Evolutionary conservation across 2,797 vertebrate species (phyloP).

Genomic region (Enteromius radiatus): DNA sequence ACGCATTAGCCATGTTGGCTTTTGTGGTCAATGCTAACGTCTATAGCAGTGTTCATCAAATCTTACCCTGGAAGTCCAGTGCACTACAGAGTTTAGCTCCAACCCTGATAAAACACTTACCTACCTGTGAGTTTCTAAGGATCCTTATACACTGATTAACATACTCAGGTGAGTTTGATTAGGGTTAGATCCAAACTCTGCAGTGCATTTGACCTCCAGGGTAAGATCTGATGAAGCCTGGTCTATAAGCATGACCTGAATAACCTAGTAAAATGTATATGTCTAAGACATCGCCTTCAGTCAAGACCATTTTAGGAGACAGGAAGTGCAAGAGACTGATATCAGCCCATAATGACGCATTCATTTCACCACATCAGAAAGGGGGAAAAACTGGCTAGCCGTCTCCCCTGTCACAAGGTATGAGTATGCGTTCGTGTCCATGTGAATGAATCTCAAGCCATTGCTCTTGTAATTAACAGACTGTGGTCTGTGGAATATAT

Average conservation of each 20-base stretch:
- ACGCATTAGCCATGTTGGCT: constrained; percentile 54
- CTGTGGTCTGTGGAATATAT: neutral
- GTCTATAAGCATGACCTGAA: constrained; percentile 3
- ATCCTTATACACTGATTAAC: too few species aligned
- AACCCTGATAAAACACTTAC: too few species aligned
- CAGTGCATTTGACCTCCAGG: too few species aligned
- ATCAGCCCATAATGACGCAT: constrained; percentile 79
- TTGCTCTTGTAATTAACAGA: neutral
- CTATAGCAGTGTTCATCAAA: neutral
- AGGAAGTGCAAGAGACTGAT: constrained; percentile 83
- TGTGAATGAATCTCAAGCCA: constrained; percentile 33
- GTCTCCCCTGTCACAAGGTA: constrained; percentile 82
- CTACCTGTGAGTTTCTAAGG: too few species aligned
- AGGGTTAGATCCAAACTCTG: too few species aligned
- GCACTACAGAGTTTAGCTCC: too few species aligned
- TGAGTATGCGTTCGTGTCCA: constrained; percentile 52
- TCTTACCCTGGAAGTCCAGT: too few species aligned
- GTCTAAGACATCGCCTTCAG: constrained; percentile 58
- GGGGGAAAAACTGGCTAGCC: constrained; percentile 77
- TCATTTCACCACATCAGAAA: constrained; percentile 77
- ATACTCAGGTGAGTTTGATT: too few species aligned
- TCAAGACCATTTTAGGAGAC: constrained; percentile 71
- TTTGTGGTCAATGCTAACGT: constrained; percentile 37
- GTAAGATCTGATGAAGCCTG: too few species aligned
- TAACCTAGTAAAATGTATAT: constrained; percentile 22